Evolutionary conservation across 2,113 vertebrate species (phyloP).

Genomic region (Macrotus californicus): DNA sequence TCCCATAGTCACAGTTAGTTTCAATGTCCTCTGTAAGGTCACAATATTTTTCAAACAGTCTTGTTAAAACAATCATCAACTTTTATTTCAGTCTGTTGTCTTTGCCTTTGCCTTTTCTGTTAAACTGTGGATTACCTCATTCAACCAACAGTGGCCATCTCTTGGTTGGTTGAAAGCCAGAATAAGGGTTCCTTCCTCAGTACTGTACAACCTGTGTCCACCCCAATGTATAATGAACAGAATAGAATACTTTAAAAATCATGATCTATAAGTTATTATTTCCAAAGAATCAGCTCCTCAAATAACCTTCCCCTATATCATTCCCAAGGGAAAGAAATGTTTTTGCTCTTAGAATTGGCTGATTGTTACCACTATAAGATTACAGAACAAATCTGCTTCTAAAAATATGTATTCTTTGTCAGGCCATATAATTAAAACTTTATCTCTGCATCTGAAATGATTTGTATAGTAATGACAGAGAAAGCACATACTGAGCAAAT

Average conservation of each 20-base stretch:
- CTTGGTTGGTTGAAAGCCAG: not conserved
- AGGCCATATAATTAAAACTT: not conserved
- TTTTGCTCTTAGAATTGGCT: not conserved
- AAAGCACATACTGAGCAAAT: not conserved
- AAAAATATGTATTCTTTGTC: not conserved
- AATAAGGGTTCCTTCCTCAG: not conserved
- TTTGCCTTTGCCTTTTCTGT: not conserved
- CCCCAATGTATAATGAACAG: not conserved
- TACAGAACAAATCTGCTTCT: not conserved
- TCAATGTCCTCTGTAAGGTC: not conserved
- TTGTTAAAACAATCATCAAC: not conserved
- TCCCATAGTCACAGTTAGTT: not conserved
- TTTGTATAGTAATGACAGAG: not conserved
- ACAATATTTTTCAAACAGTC: not conserved
- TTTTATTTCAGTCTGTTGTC: too few species aligned
- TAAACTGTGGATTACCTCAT: not conserved
- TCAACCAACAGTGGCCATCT: not conserved
- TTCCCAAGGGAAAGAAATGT: not conserved
- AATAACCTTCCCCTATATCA: not conserved
- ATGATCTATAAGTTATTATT: not conserved
- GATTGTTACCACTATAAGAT: not conserved
- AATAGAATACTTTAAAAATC: not conserved
- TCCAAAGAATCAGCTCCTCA: not conserved
- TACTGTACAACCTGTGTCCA: not conserved
- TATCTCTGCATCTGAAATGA: not conserved